These are phyloP conservation scores for Phalera bucephala DNA, from an alignment of 2,888 invertebrate genomes.

Conservation along the genomic window DNA sequence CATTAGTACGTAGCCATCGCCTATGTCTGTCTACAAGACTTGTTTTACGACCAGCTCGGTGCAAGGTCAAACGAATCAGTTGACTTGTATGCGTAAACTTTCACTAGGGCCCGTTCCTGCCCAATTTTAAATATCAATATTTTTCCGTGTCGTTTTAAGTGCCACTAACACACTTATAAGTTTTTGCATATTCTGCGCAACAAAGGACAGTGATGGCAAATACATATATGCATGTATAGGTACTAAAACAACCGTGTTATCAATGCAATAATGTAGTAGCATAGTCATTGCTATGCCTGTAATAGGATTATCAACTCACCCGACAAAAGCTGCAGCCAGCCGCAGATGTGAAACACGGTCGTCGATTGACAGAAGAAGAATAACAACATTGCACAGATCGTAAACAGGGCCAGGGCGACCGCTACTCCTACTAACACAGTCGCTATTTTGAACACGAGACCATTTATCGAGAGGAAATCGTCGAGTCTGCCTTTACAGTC, in stretches of 20 bases:
- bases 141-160: conserved; percentile 4
- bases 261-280: not conserved
- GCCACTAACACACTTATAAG: conserved; percentile 8
- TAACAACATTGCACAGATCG: conserved; percentile 93
- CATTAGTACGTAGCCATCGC: conserved; percentile 5
- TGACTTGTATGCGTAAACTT: conserved; percentile 40
- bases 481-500: conserved; percentile 93
- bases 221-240: too few species aligned
- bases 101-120: conserved; percentile 33
- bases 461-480: conserved; percentile 91
- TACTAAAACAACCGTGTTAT: not conserved
- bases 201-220: not conserved
- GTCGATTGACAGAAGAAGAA: conserved; percentile 97
- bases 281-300: not conserved
- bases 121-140: conserved; percentile 12
- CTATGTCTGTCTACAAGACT: conserved; percentile 25
- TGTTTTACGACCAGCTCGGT: conserved; percentile 33
- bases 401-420: conserved; percentile 92
- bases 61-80: conserved; percentile 43
- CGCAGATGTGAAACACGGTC: conserved; percentile 95
- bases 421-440: conserved; percentile 95
- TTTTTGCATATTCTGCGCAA: not conserved
- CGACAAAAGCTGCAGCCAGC: conserved; percentile 97
- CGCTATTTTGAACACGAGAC: conserved; percentile 92
- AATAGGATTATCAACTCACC: conserved; percentile 84